Evolutionary conservation across 2,797 vertebrate species (phyloP).

Genomic region (Lagorchestes hirsutus): DNA sequence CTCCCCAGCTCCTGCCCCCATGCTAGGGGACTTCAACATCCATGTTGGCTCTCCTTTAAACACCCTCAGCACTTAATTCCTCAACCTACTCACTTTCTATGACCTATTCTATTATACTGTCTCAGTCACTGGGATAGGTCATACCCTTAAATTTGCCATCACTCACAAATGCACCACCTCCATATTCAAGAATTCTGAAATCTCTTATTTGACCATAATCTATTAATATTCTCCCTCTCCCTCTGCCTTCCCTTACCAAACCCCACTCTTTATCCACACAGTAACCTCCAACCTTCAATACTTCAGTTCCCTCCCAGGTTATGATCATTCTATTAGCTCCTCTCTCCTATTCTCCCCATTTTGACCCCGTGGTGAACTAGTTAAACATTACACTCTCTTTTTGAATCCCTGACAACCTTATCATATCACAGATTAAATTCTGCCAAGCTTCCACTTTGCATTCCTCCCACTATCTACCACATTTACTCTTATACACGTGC

Average conservation of each 20-base stretch:
- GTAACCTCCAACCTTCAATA: neutral
- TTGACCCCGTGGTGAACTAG: neutral
- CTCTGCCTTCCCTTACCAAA: neutral
- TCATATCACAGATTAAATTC: neutral
- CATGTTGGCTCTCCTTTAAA: neutral
- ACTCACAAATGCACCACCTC: neutral
- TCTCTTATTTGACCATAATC: neutral
- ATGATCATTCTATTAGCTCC: neutral
- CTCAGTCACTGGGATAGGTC: neutral
- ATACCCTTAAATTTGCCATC: neutral
- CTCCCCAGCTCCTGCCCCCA: neutral
- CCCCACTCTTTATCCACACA: neutral
- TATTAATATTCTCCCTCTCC: neutral
- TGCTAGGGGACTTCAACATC: neutral
- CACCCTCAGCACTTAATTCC: neutral
- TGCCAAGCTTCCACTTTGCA: neutral
- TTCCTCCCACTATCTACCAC: neutral
- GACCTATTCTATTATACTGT: neutral
- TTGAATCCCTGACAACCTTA: neutral
- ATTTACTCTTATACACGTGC: neutral
- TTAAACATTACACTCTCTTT: neutral
- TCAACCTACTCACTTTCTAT: neutral
- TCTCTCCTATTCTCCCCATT: neutral
- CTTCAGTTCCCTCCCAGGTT: neutral
- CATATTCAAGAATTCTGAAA: neutral